Base-by-base conservation (phyloP, 2,113 vertebrate species). In the Dicerorhinus sumatrensis region DNA sequence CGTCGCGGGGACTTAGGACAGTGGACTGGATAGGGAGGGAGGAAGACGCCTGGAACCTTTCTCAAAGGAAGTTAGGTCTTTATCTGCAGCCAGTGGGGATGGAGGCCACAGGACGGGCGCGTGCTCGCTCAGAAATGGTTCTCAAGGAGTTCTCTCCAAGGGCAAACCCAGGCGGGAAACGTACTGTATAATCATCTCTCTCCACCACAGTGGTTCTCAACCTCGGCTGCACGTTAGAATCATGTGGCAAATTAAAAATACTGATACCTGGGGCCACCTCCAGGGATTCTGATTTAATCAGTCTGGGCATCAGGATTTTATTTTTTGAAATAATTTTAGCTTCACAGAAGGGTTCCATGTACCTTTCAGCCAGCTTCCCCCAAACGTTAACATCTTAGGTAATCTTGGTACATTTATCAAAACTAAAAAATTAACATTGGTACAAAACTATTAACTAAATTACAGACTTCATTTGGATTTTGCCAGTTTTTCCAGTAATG, bases 381-480 rank as follows among this genome's bases (percentile, higher is more conserved):
- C 20, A 56, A 9, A 33, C 13, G 56, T 85, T 89, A 65, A 62
- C 67, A 17, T 86, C 56, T 65, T 67, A 46, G 16, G 33, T 86
- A 79, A 56, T 67, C 13, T 69, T 31, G 46, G n/a, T 65, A 62
- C 27, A 58, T 60, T 54, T 76, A 76, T 29, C 31, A 82, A 73
- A 97, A 82, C 67, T 90, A 60, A 95, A 96, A 91, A 62, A 42
- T 89, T 72, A 96, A 93, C 27, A 56, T 33, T 58, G 33, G 89
- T 93, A 85, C 67, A 75, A 39, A 83, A 70, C 73, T 72, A 5
- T 73, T 54, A 86, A 93, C 62, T 92, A 14, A 42, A 80, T 67
- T 54, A 77, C 7, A 73, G 89, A 29, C 54, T 81, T 90, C 3
- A 42, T 76, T 86, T 93, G 84, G 58, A 18, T 67, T 36, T 90